Percentiles rank a stretch among this genome's conserved stretches.
phyloP scores from a whole-genome alignment of 1,140 invertebrate genomes.

The Bombus impatiens region DNA sequence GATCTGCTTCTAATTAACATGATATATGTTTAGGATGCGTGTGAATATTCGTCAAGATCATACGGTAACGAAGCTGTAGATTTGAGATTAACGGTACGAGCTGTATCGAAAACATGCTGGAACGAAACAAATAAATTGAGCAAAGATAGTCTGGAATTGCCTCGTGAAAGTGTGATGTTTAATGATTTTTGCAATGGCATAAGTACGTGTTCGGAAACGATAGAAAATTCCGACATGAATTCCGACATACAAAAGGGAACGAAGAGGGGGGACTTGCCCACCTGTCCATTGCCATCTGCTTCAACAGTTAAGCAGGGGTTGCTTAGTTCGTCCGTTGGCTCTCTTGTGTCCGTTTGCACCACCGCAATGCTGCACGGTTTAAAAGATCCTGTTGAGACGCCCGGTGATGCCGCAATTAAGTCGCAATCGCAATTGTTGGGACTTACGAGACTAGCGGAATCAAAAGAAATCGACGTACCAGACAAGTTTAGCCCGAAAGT shows the following conservation, averaged over 20 bases:
- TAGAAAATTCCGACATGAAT: conserved; percentile 47
- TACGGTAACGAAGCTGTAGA: conserved; percentile 58
- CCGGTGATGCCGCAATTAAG: conserved; percentile 40
- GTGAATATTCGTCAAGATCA: conserved; percentile 37
- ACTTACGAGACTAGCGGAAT: conserved; percentile 68
- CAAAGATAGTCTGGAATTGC: conserved; percentile 37
- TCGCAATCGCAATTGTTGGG: conserved; percentile 49
- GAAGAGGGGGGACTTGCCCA: conserved; percentile 70
- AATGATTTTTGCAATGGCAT: conserved; percentile 30
- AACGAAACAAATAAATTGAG: conserved; percentile 56
- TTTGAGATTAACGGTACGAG: conserved; percentile 74
- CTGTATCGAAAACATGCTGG: conserved; percentile 74
- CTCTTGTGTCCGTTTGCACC: conserved; percentile 69
- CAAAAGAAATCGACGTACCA: conserved; percentile 50
- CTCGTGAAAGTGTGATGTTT: conserved; percentile 26
- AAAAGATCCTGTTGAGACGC: conserved; percentile 57
- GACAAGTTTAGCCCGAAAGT: conserved; percentile 85
- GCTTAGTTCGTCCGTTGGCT: conserved; percentile 71
- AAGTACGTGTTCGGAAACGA: conserved; percentile 10
- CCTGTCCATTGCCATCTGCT: conserved; percentile 75
- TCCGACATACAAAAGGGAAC: conserved; percentile 59
- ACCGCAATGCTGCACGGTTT: conserved; percentile 65
- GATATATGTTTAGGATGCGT: conserved; percentile 47
- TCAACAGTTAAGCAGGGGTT: conserved; percentile 54
- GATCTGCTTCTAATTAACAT: background rate